A percentile compares a stretch with the other conserved stretches of the same genome.
These are phyloP conservation scores for Trigoniulus corallinus DNA, from an alignment of 1,140 invertebrate genomes.

Conservation along the genomic window DNA sequence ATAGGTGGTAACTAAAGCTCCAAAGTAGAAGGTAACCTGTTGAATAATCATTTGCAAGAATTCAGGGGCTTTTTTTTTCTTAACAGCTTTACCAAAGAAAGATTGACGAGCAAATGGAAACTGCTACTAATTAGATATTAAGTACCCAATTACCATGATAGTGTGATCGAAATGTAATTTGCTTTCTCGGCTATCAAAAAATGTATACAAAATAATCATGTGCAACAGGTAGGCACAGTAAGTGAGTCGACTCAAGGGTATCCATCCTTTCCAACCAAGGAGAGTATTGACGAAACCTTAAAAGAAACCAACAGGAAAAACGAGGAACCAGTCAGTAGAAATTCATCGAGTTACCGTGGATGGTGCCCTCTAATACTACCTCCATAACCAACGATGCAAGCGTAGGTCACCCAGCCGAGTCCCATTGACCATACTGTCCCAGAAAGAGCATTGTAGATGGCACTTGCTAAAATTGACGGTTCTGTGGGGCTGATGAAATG, in stretches of 20 bases:
- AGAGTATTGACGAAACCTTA: background rate
- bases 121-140: no score
- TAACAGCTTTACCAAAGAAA: no score
- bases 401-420: background rate
- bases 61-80: no score
- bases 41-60: no score
- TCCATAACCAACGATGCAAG: background rate
- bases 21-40: no score
- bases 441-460: background rate
- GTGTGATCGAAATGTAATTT: no score
- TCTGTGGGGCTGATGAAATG: background rate
- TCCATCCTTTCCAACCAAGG: background rate
- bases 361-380: no score
- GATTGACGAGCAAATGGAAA: no score
- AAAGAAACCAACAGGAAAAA: background rate
- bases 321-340: background rate
- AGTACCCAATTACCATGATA: no score
- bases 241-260: background rate
- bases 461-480: background rate
- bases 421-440: background rate
- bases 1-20: no score
- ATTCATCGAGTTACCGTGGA: background rate
- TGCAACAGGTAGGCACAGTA: background rate
- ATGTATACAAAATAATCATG: no score
- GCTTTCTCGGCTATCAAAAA: no score